Percentiles rank a stretch among this genome's conserved stretches.
Conservation (phyloP, 2,797 vertebrate species). For the Delichon dasypus region DNA sequence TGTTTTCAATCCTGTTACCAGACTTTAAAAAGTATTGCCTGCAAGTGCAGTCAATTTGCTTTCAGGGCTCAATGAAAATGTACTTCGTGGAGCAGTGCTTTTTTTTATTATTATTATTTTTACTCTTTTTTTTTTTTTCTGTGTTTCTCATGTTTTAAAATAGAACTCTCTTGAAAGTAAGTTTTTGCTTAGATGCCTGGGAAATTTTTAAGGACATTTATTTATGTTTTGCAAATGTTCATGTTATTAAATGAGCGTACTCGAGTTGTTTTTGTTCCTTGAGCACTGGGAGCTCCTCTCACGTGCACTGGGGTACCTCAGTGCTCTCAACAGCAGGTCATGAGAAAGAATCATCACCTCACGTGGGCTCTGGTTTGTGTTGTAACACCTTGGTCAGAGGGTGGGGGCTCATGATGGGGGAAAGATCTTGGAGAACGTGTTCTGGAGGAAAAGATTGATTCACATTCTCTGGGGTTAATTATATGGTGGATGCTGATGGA, state of each 20-base stretch:
- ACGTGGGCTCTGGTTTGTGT: fast-evolving
- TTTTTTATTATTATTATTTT: not conserved
- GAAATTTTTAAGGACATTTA: not conserved
- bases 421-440: not conserved
- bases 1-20: not conserved
- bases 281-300: not conserved
- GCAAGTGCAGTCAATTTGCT: not conserved
- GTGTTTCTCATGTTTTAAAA: slow-evolving; percentile 2
- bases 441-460: not conserved
- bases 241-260: not conserved
- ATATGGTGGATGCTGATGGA: not conserved
- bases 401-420: not conserved
- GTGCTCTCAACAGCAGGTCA: not conserved
- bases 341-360: not conserved
- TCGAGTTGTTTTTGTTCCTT: not conserved
- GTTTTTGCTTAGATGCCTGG: not conserved
- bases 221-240: not conserved
- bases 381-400: not conserved
- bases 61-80: not conserved
- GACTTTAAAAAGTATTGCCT: not conserved
- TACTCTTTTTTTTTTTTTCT: not conserved
- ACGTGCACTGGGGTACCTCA: fast-evolving
- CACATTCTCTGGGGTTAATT: not conserved
- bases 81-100: not conserved
- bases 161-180: not conserved